Conservation (phyloP, 2,888 invertebrate species). For the Pasiphila rectangulata region DNA sequence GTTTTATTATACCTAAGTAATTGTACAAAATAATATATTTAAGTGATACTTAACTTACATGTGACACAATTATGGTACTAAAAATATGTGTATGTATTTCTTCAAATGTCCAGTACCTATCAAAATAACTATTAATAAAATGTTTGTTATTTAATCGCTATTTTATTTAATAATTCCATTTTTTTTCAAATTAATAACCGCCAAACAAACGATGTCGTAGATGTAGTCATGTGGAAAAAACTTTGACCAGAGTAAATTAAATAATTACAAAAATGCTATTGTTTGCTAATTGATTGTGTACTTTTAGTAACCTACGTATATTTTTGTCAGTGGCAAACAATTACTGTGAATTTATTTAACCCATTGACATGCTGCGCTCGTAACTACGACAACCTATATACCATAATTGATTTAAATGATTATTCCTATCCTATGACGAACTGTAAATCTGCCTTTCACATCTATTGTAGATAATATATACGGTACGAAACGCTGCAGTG, state of each 20-base stretch:
- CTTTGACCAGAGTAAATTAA: too few species aligned
- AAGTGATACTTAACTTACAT: constrained; percentile 57
- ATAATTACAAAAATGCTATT: neutral
- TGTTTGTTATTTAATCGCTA: constrained; percentile 72
- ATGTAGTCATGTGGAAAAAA: too few species aligned
- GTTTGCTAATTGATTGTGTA: neutral
- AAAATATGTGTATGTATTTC: constrained; percentile 67
- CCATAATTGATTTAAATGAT: too few species aligned
- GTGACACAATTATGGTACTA: constrained; percentile 66
- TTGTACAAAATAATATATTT: constrained; percentile 70
- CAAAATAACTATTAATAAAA: constrained; percentile 70
- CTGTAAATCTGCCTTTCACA: too few species aligned
- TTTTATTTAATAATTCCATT: constrained; percentile 21
- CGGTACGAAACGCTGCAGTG: too few species aligned
- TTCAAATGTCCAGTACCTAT: constrained; percentile 77
- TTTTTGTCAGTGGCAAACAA: neutral
- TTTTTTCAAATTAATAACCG: too few species aligned
- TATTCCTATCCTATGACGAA: too few species aligned
- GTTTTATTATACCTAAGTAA: constrained; percentile 40
- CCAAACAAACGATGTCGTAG: too few species aligned
- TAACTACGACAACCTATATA: too few species aligned
- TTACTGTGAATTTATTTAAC: neutral
- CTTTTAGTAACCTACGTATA: neutral
- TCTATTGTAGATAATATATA: too few species aligned
- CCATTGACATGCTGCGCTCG: constrained; percentile 1